Base-by-base conservation (phyloP, 2,888 invertebrate genomes). In the Plemyria rubiginata region DNA sequence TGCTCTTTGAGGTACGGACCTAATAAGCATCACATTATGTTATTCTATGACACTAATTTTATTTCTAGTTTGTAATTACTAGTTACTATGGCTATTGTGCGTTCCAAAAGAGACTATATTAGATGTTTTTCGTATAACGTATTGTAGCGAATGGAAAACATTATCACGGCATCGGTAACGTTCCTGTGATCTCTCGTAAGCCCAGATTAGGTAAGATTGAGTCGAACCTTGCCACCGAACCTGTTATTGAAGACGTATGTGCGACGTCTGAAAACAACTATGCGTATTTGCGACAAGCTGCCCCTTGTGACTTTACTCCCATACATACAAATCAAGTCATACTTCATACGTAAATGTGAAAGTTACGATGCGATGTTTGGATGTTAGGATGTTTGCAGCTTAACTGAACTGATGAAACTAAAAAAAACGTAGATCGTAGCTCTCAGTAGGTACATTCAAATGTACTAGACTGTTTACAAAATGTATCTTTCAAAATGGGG, bases 181-280 rank as follows among this genome's bases (percentile, higher is more conserved):
- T 83, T 85, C 79, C 77, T 80, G 79, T 82, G 87, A 88, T 86
- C 86, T 86, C 80, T 72, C 75, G 79, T 88, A 89, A 88, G 86
- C 88, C 77, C 78, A 85, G 89, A 87, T 89, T 88, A 87, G 86
- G 85, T 77, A 80, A 85, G 88, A 83, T 87, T 81, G 78, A 75
- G 79, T 70, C 73, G 76, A 76, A 74, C 76, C 79, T 77, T 76
- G 76, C 77, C 74, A 76, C 71, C 76, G 71, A 78, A 78, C 74
- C 70, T 71, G 71, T 77, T 77, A 75, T 80, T 77, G 77, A 73
- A 78, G 75, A 77, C 74, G 76, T 73, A 76, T 75, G 75, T 76
- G 66, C 67, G 68, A 58, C 63, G 70, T 68, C 73, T 78, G 70
- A 75, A 76, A 70, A 76, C 72, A 70, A 50, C 66, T 68, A 43